Evolutionary conservation across 2,797 vertebrate species (phyloP), one percentile per base, ranked within the genome.

Genomic region (Taeniopygia guttata): DNA sequence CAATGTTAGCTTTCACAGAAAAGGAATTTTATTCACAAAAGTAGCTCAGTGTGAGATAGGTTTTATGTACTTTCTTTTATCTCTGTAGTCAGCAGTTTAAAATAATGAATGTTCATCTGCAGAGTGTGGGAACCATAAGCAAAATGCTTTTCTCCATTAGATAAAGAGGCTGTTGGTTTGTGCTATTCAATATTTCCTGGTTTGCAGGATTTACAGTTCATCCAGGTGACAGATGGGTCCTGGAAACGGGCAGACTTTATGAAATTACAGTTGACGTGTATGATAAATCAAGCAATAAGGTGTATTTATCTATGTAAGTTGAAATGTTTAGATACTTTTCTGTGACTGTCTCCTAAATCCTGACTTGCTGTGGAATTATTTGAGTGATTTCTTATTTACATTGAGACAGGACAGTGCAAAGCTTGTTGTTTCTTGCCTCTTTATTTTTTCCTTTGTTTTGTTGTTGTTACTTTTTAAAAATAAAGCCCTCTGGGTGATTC

Each of bases 201-300:
- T 95, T 93, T 93, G 38, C 67, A 99, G 99, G 98, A 54, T 99
- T 99, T 97, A 98, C 98, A 72, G 97, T 99, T 93, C 94, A 98
- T 59, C 99, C 99, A 43, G 99, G 99, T 84, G 98, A 99, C 92
- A 98, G 98, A 93, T 99, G 99, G 99, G 98, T 99, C 72, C 98
- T 99, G 4, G 99, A 99, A 97, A 98, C 98, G 0, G 98, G 98
- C 85, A 97, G 98, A 95, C 90, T 96, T 9, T 99, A 99, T 63
- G 98, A 99, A 86, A 97, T 99, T 86, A 96, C 97, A 19, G 96
- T 99, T 13, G 98, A 99, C 90, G 98, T 99, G 21, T 99, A 99
- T 89, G 99, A 99, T 97, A 99, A 99, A 97, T 98, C 98, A 4
- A 98, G 99, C 89, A 99, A 99, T 97, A 99, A 98, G 92, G 98